Evolutionary conservation across 2,888 invertebrate species (phyloP).

Genomic region (Tetheella fluctuosa): DNA sequence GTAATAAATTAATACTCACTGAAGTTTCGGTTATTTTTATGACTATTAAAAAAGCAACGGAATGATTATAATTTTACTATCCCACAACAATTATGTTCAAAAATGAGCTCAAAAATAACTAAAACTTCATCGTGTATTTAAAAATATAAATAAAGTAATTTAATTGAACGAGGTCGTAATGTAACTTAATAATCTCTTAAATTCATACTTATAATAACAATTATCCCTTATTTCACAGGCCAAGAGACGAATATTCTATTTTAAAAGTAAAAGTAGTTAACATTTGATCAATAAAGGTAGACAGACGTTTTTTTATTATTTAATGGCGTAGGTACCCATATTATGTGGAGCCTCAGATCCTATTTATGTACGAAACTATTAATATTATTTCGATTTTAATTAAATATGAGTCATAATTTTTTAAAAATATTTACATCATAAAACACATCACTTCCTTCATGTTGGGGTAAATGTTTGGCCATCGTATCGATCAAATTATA

Average conservation of each 20-base stretch:
- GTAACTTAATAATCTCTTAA: slow-evolving; percentile 31
- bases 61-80: neutral
- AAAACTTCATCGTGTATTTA: slow-evolving; percentile 10
- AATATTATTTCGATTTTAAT: neutral
- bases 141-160: slow-evolving; percentile 25
- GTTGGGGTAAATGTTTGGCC: slow-evolving; percentile 14
- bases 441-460: no score
- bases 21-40: neutral
- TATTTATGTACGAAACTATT: neutral
- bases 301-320: no score
- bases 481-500: neutral
- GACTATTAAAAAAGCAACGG: neutral
- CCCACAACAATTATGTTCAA: no score
- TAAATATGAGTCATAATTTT: no score
- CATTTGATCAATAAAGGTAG: neutral
- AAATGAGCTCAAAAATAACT: neutral
- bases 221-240: slow-evolving; percentile 64
- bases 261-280: slow-evolving; percentile 50
- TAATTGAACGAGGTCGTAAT: slow-evolving; percentile 39
- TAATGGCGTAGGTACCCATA: neutral
- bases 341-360: neutral
- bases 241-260: slow-evolving; percentile 74
- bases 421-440: no score
- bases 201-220: slow-evolving; percentile 42
- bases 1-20: slow-evolving; percentile 27